Evolutionary conservation across 2,113 vertebrate species (phyloP).

Genomic region (Camelus bactrianus): DNA sequence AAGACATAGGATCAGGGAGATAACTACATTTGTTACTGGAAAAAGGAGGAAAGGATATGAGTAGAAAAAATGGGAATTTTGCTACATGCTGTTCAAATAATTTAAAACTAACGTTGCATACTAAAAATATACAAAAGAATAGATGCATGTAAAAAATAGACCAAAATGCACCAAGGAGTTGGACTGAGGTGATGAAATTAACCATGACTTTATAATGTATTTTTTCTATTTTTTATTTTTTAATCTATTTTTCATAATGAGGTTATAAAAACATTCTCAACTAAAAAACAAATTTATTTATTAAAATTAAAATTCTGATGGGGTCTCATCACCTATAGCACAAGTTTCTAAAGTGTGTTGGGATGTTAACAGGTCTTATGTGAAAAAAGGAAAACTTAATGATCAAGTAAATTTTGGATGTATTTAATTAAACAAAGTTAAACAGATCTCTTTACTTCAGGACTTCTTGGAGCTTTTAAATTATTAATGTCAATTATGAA

Average conservation of each 20-base stretch:
- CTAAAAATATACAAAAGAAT: background rate
- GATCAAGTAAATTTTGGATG: slow-evolving; percentile 11
- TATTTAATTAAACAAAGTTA: background rate
- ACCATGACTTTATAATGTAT: background rate
- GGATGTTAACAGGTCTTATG: background rate
- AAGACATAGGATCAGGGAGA: background rate
- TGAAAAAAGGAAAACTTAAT: background rate
- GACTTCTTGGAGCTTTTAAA: background rate
- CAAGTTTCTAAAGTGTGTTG: background rate
- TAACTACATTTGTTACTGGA: background rate
- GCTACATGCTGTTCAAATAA: background rate
- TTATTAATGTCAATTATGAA: background rate
- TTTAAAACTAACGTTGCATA: background rate
- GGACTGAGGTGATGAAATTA: background rate
- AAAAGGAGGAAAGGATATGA: background rate
- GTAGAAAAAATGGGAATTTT: background rate
- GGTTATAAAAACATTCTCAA: background rate
- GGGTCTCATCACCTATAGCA: background rate
- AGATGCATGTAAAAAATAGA: background rate
- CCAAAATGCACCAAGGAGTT: background rate
- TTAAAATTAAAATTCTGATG: slow-evolving; percentile 19
- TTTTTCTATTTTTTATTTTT: background rate
- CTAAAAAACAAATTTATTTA: background rate
- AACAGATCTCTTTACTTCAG: background rate
- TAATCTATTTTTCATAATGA: background rate